Percentiles rank a stretch among this genome's conserved stretches.
phyloP scores from a whole-genome alignment of 2,888 invertebrate species.

The Orthosia cruda region DNA sequence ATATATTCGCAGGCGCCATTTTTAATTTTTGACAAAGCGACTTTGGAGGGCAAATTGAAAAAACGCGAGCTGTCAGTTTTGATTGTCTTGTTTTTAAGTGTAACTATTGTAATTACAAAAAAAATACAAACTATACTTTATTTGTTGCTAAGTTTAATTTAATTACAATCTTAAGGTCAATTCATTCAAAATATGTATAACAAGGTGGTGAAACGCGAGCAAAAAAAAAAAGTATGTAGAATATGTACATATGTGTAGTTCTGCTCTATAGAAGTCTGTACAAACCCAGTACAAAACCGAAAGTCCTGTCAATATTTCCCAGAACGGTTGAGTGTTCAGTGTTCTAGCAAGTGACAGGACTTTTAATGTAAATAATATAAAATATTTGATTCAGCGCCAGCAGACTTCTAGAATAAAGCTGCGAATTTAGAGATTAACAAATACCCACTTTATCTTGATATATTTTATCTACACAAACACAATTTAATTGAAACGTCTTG shows the following conservation, averaged over 20 bases:
- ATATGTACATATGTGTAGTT: too few species aligned
- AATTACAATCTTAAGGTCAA: too few species aligned
- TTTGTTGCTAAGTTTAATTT: too few species aligned
- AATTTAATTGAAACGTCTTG: not conserved
- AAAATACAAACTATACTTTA: too few species aligned
- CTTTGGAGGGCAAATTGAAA: conserved; percentile 11
- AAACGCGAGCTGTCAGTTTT: not conserved
- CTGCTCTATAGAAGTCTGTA: too few species aligned
- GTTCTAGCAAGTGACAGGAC: not conserved
- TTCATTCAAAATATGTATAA: too few species aligned
- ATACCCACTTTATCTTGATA: not conserved
- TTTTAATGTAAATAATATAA: not conserved
- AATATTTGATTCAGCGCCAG: not conserved
- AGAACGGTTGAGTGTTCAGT: too few species aligned
- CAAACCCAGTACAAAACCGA: too few species aligned
- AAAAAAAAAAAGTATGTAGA: too few species aligned
- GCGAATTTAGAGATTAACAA: not conserved
- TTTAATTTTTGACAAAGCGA: not conserved
- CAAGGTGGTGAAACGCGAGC: too few species aligned
- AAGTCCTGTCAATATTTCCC: too few species aligned
- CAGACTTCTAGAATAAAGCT: not conserved
- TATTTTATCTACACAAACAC: not conserved
- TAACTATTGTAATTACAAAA: not conserved
- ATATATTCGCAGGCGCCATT: not conserved
- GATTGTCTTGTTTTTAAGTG: not conserved